phyloP scores from a whole-genome alignment of 1,140 invertebrate species.

The Drosophila tani region DNA sequence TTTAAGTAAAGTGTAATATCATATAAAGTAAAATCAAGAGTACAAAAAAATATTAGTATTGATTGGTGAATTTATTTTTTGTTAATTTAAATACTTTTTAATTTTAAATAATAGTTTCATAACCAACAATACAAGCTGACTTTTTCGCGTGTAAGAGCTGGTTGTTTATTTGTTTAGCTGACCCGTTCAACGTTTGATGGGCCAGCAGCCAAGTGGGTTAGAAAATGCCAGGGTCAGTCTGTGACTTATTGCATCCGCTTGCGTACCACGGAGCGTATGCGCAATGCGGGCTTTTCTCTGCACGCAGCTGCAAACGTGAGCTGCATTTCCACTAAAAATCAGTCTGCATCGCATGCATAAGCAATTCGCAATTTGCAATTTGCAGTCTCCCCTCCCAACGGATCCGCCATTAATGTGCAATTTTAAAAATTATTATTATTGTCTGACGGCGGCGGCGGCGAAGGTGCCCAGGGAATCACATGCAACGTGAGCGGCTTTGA shows the following conservation, averaged over 20 bases:
- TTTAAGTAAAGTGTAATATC: too few species aligned
- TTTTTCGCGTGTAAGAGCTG: background rate
- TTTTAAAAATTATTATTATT: conserved; percentile 72
- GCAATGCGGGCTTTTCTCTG: conserved; percentile 58
- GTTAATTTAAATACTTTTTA: background rate
- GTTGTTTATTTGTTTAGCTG: conserved; percentile 12
- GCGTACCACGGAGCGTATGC: conserved; percentile 62
- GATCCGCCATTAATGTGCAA: conserved; percentile 43
- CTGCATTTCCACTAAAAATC: conserved; percentile 58
- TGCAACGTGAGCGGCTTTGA: conserved; percentile 72
- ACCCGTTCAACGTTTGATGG: conserved; percentile 29
- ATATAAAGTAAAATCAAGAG: too few species aligned
- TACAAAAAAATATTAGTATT: too few species aligned
- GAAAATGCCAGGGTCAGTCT: conserved; percentile 69
- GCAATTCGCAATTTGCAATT: conserved; percentile 63
- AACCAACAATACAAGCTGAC: background rate
- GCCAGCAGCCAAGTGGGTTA: conserved; percentile 43
- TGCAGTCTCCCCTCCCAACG: conserved; percentile 6
- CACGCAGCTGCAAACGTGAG: conserved; percentile 73
- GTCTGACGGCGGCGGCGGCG: conserved; percentile 28
- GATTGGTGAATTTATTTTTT: too few species aligned
- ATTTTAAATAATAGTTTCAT: too few species aligned
- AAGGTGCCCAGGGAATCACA: conserved; percentile 38
- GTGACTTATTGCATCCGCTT: conserved; percentile 61
- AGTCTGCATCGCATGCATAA: conserved; percentile 70